Percentiles rank a stretch among this genome's conserved stretches.
Evolutionary conservation across 1,140 invertebrate species (phyloP).

Genomic region (Dufourea novaeangliae): DNA sequence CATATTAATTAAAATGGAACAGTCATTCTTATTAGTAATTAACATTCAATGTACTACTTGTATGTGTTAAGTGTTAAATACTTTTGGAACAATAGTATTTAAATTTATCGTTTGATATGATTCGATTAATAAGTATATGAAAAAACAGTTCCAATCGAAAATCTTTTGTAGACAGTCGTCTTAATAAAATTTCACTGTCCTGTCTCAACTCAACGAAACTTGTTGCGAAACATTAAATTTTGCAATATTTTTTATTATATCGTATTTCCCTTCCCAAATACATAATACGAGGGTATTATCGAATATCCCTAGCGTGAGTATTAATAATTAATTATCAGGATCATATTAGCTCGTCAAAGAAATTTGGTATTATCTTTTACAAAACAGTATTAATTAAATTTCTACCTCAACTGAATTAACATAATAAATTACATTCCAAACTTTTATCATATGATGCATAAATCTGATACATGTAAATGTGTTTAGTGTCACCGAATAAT

Average conservation of each 20-base stretch:
- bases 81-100: no score
- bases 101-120: neutral
- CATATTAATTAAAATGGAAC: no score
- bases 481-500: neutral
- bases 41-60: neutral
- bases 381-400: no score
- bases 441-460: no score
- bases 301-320: no score
- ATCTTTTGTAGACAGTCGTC: neutral
- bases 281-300: neutral
- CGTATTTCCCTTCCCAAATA: neutral
- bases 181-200: neutral
- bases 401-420: no score
- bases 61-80: no score
- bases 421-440: no score
- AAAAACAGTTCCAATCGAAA: neutral
- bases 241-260: neutral
- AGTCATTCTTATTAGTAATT: neutral
- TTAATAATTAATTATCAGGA: neutral
- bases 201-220: neutral
- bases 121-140: neutral
- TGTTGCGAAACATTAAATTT: no score
- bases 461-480: neutral
- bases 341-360: no score
- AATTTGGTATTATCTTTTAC: no score